These are phyloP conservation scores for Maccullochella peelii DNA, from an alignment of 2,113 vertebrate species.

Conservation along the genomic window DNA sequence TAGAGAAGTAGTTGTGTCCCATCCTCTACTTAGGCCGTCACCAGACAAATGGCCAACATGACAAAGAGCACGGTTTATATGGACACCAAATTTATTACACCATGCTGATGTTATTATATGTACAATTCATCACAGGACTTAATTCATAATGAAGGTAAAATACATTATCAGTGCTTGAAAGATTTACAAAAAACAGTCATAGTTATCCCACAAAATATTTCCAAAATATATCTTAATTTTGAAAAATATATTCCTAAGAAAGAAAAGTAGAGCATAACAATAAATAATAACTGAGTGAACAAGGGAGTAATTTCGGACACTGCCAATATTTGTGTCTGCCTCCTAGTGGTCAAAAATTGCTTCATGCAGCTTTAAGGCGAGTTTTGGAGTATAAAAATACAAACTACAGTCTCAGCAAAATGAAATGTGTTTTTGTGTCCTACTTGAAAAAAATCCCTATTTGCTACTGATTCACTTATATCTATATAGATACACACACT, in stretches of 20 bases:
- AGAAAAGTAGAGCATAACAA: neutral
- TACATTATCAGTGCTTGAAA: neutral
- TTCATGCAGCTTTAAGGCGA: neutral
- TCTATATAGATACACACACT: neutral
- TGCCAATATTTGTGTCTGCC: no score
- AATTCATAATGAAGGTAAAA: neutral
- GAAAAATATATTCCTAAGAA: neutral
- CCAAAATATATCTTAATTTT: neutral
- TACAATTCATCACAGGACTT: neutral
- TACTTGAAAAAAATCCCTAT: neutral
- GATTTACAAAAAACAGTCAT: neutral
- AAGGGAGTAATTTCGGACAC: neutral
- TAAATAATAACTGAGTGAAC: constrained; percentile 9
- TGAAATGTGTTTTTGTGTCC: neutral
- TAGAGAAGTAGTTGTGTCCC: no score
- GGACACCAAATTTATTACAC: neutral
- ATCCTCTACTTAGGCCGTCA: no score
- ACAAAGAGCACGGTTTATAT: neutral
- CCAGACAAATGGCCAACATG: neutral
- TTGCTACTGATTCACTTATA: neutral
- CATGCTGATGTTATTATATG: neutral
- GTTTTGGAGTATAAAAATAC: neutral
- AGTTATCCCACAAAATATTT: neutral
- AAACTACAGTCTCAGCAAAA: neutral
- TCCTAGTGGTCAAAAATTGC: neutral